These are phyloP conservation scores for Cyprinodon diabolis DNA, from an alignment of 2,797 vertebrate genomes.

Conservation along the genomic window DNA sequence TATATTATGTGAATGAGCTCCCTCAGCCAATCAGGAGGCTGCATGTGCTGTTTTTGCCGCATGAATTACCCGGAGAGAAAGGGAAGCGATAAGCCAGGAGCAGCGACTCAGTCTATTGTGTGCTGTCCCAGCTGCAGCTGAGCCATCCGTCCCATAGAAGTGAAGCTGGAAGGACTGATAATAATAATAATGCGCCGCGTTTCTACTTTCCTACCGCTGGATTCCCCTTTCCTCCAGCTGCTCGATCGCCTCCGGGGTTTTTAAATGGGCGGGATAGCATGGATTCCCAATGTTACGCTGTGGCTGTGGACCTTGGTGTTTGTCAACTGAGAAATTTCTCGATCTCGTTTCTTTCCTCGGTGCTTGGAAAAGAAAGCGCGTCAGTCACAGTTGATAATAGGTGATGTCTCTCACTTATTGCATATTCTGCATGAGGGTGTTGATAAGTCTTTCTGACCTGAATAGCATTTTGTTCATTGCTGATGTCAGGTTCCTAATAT, in stretches of 20 bases:
- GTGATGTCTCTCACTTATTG: conserved; percentile 70
- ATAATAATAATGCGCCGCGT: conserved; percentile 57
- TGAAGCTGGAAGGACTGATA: not conserved
- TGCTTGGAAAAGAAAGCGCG: conserved; percentile 89
- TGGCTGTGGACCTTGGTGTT: conserved; percentile 96
- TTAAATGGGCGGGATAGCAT: conserved; percentile 78
- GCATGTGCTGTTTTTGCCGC: conserved; percentile 39
- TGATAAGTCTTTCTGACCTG: not conserved
- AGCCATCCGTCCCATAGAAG: conserved; percentile 24
- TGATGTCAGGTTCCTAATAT: not conserved
- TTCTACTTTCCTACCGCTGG: conserved; percentile 66
- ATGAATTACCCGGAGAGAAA: conserved; percentile 62
- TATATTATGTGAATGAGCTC: conserved; percentile 60
- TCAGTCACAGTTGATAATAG: conserved; percentile 89
- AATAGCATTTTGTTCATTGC: not conserved
- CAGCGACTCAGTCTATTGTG: conserved; percentile 79
- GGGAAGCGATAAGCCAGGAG: conserved; percentile 51
- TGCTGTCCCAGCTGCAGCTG: conserved; percentile 54
- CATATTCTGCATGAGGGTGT: conserved; percentile 31
- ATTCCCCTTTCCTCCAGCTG: conserved; percentile 21
- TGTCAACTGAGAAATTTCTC: conserved; percentile 96
- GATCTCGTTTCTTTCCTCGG: conserved; percentile 93
- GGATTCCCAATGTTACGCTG: conserved; percentile 89
- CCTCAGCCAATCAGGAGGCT: conserved; percentile 77
- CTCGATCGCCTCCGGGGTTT: conserved; percentile 5